Evolutionary conservation across 2,888 invertebrate genomes (phyloP).

Genomic region (Empis stercorea): DNA sequence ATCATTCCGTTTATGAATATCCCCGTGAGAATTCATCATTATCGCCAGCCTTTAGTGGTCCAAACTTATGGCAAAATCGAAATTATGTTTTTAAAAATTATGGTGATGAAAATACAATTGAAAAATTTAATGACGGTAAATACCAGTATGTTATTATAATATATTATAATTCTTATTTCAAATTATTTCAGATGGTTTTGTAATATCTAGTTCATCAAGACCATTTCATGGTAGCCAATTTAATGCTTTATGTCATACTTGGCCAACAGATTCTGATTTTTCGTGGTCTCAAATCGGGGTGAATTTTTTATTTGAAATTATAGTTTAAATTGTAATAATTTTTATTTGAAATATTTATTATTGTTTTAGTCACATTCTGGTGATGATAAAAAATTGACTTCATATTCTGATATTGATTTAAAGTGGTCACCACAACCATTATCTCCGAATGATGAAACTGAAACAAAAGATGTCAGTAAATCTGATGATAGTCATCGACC

Average conservation of each 20-base stretch:
- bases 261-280: conserved; percentile 18
- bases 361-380: neutral
- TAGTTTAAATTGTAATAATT: neutral
- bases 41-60: conserved; percentile 17
- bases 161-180: neutral
- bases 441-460: neutral
- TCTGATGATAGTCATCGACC: conserved; percentile 11
- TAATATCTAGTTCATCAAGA: conserved; percentile 16
- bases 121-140: conserved; percentile 9
- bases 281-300: conserved; percentile 17
- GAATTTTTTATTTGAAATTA: neutral
- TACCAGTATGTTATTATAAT: neutral
- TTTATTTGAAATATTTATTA: neutral
- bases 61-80: conserved; percentile 11
- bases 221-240: conserved; percentile 18
- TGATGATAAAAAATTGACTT: conserved; percentile 3
- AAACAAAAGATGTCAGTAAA: neutral
- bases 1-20: conserved; percentile 75
- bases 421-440: conserved; percentile 7
- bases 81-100: conserved; percentile 2
- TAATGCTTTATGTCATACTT: conserved; percentile 16
- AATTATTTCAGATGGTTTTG: conserved; percentile 14
- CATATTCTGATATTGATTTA: conserved; percentile 4
- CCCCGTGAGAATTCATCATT: conserved; percentile 48
- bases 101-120: conserved; percentile 4